Base-by-base conservation (phyloP, 2,113 vertebrate species). In the Propithecus coquereli region DNA sequence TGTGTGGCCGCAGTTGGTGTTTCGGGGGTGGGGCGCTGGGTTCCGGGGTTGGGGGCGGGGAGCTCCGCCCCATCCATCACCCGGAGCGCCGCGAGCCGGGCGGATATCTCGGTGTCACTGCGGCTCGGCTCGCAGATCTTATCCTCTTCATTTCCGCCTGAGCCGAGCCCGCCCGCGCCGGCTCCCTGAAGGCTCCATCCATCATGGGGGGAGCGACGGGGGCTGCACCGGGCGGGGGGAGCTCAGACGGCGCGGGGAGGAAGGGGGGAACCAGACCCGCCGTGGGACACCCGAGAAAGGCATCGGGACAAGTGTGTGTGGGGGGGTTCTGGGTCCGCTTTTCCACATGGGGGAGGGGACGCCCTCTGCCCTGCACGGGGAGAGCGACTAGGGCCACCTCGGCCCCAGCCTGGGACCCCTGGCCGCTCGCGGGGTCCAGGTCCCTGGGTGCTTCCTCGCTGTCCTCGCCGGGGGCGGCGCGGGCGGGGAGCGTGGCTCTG, bases 141-240 rank as follows among this genome's bases (percentile, higher is more conserved):
- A 97, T 98, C 97, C 97, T 95, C 94, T 97, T 98, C 97, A 97
- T 97, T 97, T 98, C 98, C 98, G 97, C 97, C 92, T 27, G 63
- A 85, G 90, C 94, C 32, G 18, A 80, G 95, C 80, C 96, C 90
- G 96, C 83, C 95, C 57, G 86, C 94, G 92, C 88, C 1, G 87
- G 87, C 77, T 97, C 97, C 96, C 96, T 79, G 97, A 97, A 97
- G 96, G 96, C 96, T 91, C 94, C 97, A 97, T 98, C 97, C 96
- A 97, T 97, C 97, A 98, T 20, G 8, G 34, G 91, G 88, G 80
- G 65, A 6, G 59, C 23, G 90, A 22, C 52, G 47, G 82, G 43
- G 43, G 25, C 85, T 10, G 68, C 54, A 4, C 27, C 0, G 79
- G 63, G 23, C 34, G n/a, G 20, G 18, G 59, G 34, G 50, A 13